Conservation (phyloP, 2,888 invertebrate genomes). For the Hermodice carunculata region DNA sequence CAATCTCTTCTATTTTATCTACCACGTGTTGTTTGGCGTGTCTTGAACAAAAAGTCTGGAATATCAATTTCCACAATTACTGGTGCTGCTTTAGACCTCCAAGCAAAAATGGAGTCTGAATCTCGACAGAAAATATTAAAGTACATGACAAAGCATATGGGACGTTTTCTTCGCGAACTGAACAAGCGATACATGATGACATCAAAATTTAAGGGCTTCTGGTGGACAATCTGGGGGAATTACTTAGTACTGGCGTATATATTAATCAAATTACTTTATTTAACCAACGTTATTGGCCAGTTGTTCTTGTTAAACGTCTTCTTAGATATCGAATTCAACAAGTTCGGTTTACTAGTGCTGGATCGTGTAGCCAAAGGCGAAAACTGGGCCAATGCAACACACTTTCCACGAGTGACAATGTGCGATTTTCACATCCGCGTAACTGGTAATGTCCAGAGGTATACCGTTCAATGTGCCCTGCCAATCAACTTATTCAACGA, state of each 20-base stretch:
- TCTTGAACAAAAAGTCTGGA: conserved; percentile 55
- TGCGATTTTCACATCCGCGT: conserved; percentile 41
- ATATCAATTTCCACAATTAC: conserved; percentile 38
- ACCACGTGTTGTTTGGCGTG: conserved; percentile 71
- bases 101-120: conserved; percentile 27
- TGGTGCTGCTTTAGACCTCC: conserved; percentile 37
- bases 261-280: conserved; percentile 67
- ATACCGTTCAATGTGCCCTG: conserved; percentile 42
- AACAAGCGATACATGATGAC: conserved; percentile 54
- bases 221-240: conserved; percentile 69
- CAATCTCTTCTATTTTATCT: conserved; percentile 52
- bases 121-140: conserved; percentile 52
- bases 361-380: conserved; percentile 23
- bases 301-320: conserved; percentile 71
- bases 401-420: conserved; percentile 43
- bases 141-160: conserved; percentile 66
- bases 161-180: conserved; percentile 69
- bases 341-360: conserved; percentile 41
- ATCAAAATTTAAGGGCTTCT: conserved; percentile 9
- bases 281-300: conserved; percentile 70
- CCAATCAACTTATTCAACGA: conserved; percentile 40
- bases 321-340: conserved; percentile 65
- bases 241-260: conserved; percentile 71
- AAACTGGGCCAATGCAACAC: conserved; percentile 30
- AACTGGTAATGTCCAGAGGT: conserved; percentile 30